Evolutionary conservation across 1,140 invertebrate species (phyloP), one percentile per base, ranked within the genome.

Genomic region (Sogatella furcifera): DNA sequence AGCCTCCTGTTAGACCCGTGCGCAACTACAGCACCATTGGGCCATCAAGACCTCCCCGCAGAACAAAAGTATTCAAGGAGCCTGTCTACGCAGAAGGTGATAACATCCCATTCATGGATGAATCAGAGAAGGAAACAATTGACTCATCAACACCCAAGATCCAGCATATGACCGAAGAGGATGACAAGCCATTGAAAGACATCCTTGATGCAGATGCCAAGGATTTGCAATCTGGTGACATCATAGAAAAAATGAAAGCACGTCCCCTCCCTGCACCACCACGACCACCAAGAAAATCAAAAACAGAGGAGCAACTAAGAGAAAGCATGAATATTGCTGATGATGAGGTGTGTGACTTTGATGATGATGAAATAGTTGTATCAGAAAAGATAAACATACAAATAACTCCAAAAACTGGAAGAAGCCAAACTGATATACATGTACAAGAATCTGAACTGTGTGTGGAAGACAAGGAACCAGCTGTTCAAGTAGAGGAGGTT

Each of bases 211-310:
- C 3, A 41, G 38, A 55, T 43, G 52, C 15, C 11, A 60, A 43
- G 55, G 76, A 85, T 67, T 69, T 88, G 34, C 78, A 83, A 55
- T 86, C 84, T 15, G 85, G 83, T 13, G 81, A 84, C 58, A 76
- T 88, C 10, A 76, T 89, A 1, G 83, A 80, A 66, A 90, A 86
- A 74, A 90, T 91, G 78, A 88, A 88, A 73, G 81, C 83, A 60
- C 77, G 89, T 62, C 89, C 89, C 0, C 69, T 91, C 58, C 88
- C 89, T n/a, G 82, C 89, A 10, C 88, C 89, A 0, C 88, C 89
- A 6, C 74, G 87, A 52, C 88, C 89, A 41, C 86, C 87, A 0
- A 76, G 87, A 67, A 71, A 75, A 72, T 54, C 42, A 11, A 31
- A 42, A 5, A 15, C 21, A n/a, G 65, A 67, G 17, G 67, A 64